A percentile compares a stretch with the other conserved stretches of the same genome.
These are phyloP conservation scores for Atlantisia rogersi DNA, from an alignment of 2,113 vertebrate genomes.

Conservation along the genomic window DNA sequence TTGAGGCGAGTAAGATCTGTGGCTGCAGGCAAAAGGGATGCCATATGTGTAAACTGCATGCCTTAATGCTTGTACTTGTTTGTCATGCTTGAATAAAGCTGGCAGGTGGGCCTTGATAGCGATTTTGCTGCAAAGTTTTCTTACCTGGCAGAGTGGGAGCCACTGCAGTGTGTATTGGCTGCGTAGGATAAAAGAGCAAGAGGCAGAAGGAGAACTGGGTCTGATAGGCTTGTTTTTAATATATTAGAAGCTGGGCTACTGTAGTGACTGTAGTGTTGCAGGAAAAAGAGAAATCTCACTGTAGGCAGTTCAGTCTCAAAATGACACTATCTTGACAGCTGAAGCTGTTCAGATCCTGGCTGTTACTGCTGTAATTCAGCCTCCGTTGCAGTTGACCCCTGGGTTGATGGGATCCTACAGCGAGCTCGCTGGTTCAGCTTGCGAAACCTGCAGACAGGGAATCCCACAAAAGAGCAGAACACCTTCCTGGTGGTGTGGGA, in stretches of 20 bases:
- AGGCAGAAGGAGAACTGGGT: neutral
- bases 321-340: neutral
- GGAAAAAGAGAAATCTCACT: neutral
- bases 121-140: neutral
- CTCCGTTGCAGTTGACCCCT: neutral
- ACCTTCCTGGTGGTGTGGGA: neutral
- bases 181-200: neutral
- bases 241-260: neutral
- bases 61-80: neutral
- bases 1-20: conserved; percentile 2
- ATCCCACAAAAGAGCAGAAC: neutral
- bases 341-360: neutral
- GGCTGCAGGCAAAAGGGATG: neutral
- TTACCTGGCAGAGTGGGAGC: neutral
- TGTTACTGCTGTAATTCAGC: neutral
- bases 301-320: neutral
- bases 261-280: neutral
- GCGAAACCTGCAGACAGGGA: neutral
- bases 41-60: neutral
- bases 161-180: neutral
- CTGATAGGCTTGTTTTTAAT: neutral
- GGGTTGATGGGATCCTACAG: neutral
- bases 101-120: neutral
- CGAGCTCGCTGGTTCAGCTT: neutral
- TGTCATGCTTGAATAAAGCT: neutral